These are phyloP conservation scores for Onchidella celtica DNA, from an alignment of 2,888 invertebrate genomes.

Conservation along the genomic window DNA sequence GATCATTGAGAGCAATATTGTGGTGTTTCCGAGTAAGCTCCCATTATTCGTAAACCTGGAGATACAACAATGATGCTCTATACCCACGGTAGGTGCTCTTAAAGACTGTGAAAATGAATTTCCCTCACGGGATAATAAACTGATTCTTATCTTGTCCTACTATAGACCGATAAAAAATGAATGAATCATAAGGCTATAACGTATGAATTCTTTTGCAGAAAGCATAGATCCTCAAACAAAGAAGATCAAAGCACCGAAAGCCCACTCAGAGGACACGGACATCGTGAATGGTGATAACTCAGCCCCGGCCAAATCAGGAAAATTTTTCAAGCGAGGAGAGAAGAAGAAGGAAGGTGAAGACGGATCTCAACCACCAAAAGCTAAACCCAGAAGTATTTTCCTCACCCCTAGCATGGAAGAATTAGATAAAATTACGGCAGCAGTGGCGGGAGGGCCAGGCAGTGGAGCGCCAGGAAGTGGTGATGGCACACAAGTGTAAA, in stretches of 20 bases:
- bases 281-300: constrained; percentile 19
- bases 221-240: not conserved
- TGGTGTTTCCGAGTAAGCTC: no score
- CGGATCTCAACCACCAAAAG: not conserved
- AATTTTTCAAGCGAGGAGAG: constrained; percentile 1
- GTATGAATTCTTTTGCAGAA: not conserved
- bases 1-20: no score
- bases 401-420: constrained; percentile 24
- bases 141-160: no score
- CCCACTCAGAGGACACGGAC: not conserved
- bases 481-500: not conserved
- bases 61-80: no score
- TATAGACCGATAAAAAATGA: no score
- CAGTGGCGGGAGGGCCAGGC: not conserved
- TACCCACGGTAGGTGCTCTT: no score
- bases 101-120: no score
- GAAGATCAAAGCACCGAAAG: not conserved
- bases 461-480: not conserved
- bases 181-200: no score
- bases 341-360: not conserved
- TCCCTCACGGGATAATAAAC: no score
- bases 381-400: not conserved
- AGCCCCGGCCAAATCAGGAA: not conserved
- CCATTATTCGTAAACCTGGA: no score
- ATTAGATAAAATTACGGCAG: not conserved